Evolutionary conservation across 2,888 invertebrate genomes (phyloP), one percentile per base, ranked within the genome.

Genomic region (Tenthredo distinguenda): DNA sequence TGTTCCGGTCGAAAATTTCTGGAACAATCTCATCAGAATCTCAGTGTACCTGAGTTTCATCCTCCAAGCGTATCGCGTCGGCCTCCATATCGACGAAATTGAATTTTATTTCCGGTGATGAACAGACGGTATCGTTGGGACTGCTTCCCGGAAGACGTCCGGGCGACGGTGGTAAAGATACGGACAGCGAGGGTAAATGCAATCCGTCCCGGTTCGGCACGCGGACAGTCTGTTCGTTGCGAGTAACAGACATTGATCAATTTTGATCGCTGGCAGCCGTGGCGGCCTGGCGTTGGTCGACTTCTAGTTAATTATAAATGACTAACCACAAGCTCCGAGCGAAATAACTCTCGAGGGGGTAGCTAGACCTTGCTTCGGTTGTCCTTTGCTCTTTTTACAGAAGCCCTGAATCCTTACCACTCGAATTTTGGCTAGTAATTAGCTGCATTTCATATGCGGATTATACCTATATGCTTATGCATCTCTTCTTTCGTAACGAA

Each of bases 41-140:
- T n/a, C 40, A n/a, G 21, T 40, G 5, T 84, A 89, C 90, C 90
- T 88, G 86, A 62, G 85, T 87, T 84, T 90, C 89, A 87, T 88
- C 86, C 82, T 89, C 89, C 43, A 88, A 76, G 18, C 87, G 85
- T 72, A 89, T 85, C 43, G 72, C 87, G 74, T 88, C 88, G 74
- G 86, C 87, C 84, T 87, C 88, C 87, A 88, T 88, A 85, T 85
- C 43, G 83, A 68, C 43, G 31, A 77, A 74, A 72, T 74, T 84
- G n/a, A 50, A 83, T 68, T 34, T 65, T 47, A 83, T 83, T 71
- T 83, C 83, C 68, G 83, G 71, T 31, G 83, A 68, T 31, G 83
- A 65, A 68, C 40, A 71, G 18, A 83, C 47, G n/a, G 68, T 83
- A 68, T 68, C 83, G 83, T 65, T 34, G 18, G 68, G 83, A 47